phyloP scores from a whole-genome alignment of 2,113 vertebrate species.

The Labrus mixtus region DNA sequence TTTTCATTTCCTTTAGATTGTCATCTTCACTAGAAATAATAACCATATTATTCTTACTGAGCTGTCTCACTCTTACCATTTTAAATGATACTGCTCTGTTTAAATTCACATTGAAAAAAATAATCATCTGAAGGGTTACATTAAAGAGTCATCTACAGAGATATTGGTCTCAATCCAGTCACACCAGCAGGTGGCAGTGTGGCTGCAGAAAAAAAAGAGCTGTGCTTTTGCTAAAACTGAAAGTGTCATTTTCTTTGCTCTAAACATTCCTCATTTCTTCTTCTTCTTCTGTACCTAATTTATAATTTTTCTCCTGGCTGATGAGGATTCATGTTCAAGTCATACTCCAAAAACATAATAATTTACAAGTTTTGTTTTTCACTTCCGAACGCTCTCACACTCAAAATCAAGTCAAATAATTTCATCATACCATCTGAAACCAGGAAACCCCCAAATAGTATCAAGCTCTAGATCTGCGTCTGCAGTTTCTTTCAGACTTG shows the following conservation, averaged over 20 bases:
- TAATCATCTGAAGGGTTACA: background rate
- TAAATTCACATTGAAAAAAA: background rate
- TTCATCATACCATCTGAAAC: constrained; percentile 43
- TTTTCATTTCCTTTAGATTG: background rate
- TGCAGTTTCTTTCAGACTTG: background rate
- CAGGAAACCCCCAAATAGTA: constrained; percentile 54
- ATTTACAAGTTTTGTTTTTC: background rate
- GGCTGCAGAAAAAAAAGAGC: background rate
- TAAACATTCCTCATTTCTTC: too few species aligned
- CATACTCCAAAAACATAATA: background rate
- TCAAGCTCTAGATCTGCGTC: constrained; percentile 19
- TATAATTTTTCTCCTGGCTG: background rate
- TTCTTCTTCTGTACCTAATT: too few species aligned
- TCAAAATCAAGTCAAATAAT: constrained; percentile 13
- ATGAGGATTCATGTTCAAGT: background rate
- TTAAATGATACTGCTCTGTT: background rate
- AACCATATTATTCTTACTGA: background rate
- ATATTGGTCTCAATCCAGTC: background rate
- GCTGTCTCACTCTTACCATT: background rate
- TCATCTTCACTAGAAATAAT: background rate
- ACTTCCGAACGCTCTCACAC: background rate
- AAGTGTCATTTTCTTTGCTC: background rate
- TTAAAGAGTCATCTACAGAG: background rate
- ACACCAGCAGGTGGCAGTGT: constrained; percentile 38
- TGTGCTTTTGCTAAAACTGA: background rate